A percentile compares a stretch with the other conserved stretches of the same genome.
phyloP scores from a whole-genome alignment of 2,888 invertebrate species.

The Ellobium chinense region DNA sequence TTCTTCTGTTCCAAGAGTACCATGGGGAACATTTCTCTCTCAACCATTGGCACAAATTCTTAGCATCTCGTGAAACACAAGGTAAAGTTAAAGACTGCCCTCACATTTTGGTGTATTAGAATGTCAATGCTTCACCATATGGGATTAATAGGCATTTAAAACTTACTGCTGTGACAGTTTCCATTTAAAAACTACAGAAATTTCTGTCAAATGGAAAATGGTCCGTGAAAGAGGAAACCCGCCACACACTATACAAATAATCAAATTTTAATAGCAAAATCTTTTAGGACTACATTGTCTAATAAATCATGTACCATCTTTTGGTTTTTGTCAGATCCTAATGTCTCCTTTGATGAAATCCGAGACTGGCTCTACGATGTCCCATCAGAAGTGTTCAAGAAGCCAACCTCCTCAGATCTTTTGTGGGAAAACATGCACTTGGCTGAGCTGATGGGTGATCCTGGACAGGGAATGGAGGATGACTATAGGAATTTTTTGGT shows the following conservation, averaged over 20 bases:
- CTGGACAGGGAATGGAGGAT: conserved; percentile 46
- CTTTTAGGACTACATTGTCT: too few relatives aligned
- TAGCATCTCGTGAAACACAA: conserved; percentile 57
- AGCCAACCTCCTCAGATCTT: conserved; percentile 57
- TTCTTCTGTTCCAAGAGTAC: conserved; percentile 70
- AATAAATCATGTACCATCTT: too few relatives aligned
- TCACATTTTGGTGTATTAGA: too few relatives aligned
- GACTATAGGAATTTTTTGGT: conserved; percentile 49
- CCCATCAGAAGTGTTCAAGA: conserved; percentile 50
- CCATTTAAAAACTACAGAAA: too few relatives aligned
- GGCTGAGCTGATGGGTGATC: conserved; percentile 51
- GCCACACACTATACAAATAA: too few relatives aligned
- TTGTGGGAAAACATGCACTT: conserved; percentile 58
- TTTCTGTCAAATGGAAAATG: too few relatives aligned
- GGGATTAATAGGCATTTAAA: too few relatives aligned
- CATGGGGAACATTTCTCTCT: conserved; percentile 72
- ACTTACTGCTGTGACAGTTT: too few relatives aligned
- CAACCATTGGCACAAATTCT: conserved; percentile 68
- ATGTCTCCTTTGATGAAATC: conserved; percentile 74
- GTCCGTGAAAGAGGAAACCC: too few relatives aligned
- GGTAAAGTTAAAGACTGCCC: too few relatives aligned
- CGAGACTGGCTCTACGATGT: conserved; percentile 67
- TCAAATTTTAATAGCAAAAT: too few relatives aligned
- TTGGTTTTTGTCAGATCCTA: conserved; percentile 52
- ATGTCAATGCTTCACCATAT: too few relatives aligned